Percentiles rank a stretch among this genome's conserved stretches.
Conservation (phyloP, 2,888 invertebrate species). For the Hoplodrina blanda region DNA sequence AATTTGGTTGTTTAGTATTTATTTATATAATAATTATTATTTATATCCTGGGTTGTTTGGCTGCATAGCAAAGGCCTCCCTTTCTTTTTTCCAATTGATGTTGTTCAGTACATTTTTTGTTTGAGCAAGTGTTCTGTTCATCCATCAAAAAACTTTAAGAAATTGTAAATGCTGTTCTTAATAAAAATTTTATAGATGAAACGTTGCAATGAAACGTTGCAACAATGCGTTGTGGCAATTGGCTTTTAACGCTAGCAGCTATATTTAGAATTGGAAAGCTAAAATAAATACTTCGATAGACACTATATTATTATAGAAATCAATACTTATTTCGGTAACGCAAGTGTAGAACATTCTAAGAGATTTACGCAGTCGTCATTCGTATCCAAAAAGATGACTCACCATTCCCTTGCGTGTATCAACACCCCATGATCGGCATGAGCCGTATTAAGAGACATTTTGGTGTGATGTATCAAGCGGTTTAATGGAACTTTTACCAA, state of each 20-base stretch:
- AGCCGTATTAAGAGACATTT: slow-evolving; percentile 98
- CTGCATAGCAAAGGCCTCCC: too few relatives aligned
- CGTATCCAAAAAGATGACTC: slow-evolving; percentile 85
- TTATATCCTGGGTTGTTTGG: too few relatives aligned
- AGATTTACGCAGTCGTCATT: slow-evolving; percentile 56
- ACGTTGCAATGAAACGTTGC: too few relatives aligned
- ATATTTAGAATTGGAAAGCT: background rate
- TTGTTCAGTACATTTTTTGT: too few relatives aligned
- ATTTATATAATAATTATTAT: too few relatives aligned
- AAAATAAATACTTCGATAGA: background rate
- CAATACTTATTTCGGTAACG: slow-evolving; percentile 20
- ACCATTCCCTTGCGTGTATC: slow-evolving; percentile 99
- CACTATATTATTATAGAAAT: slow-evolving; percentile 13
- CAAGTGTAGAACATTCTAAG: slow-evolving; percentile 68
- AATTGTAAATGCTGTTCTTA: background rate
- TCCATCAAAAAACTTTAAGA: background rate
- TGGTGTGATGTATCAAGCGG: slow-evolving; percentile 31
- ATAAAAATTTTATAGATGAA: background rate
- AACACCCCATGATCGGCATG: slow-evolving; percentile 98
- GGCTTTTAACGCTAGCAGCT: background rate
- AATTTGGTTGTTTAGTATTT: background rate
- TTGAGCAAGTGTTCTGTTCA: too few relatives aligned
- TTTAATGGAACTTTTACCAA: slow-evolving; percentile 15
- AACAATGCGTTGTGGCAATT: too few relatives aligned
- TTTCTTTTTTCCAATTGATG: too few relatives aligned